Base-by-base conservation (phyloP, 2,113 vertebrate genomes). In the Centrocercus urophasianus region DNA sequence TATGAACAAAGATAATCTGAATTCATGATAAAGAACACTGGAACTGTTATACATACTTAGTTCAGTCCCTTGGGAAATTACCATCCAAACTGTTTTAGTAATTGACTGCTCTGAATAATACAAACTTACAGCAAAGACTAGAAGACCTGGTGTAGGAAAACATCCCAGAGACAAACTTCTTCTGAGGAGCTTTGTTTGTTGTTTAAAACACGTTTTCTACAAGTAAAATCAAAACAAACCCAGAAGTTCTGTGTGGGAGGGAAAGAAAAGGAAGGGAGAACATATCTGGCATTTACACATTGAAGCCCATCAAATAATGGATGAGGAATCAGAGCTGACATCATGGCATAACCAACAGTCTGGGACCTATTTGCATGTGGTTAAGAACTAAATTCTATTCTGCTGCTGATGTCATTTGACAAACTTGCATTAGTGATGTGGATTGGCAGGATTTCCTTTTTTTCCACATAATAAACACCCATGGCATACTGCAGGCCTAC, bases 381-480 rank as follows among this genome's bases (percentile, higher is more conserved):
- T 96, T 96, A 96, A 88, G 86, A 88, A 92, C 79, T 50, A 91
- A 96, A 86, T 96, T 95, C 94, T 94, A 82, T 63, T 96, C 86
- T 86, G 91, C 85, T 94, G 94, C 92, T 98, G 96, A 95, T 97
- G 96, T 97, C 94, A 97, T 92, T 90, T 89, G 92, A 97, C 92
- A 97, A 85, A 95, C 89, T 96, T 27, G 82, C 75, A 93, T 89
- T 90, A 90, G 90, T 52, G 97, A 96, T 93, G 93, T 79, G 77
- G 72, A 95, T 48, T 97, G 96, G 97, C 95, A 97, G 93, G 80
- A 89, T 73, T 93, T 95, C 90, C 64, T 6, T 86, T 96, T 92
- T 95, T 92, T 88, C 87, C 92, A 94, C 93, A 96, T 95, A 92
- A 97, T 93, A 93, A 97, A 95, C 93, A 96, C 67, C 75, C 93